These are phyloP conservation scores for Helicorthomorpha holstii DNA, from an alignment of 1,140 invertebrate genomes.

Conservation along the genomic window DNA sequence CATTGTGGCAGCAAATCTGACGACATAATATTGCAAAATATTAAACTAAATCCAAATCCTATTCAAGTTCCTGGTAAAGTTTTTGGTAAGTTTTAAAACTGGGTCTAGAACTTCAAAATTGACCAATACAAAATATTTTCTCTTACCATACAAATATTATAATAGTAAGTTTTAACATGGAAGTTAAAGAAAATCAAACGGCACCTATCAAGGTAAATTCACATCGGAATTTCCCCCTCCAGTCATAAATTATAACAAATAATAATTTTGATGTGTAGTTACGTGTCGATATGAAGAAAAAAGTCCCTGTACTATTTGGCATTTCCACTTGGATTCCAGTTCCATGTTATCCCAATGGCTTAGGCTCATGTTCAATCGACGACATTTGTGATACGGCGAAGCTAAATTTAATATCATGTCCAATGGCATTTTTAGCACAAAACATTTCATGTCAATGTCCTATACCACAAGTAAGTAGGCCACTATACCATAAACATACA, in stretches of 20 bases:
- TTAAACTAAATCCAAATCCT: not conserved
- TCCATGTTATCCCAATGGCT: not conserved
- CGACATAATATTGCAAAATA: not conserved
- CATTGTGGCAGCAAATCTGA: not conserved
- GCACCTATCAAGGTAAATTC: not conserved
- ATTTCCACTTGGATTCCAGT: not conserved
- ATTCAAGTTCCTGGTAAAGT: not conserved
- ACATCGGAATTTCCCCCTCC: too few species aligned
- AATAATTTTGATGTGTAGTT: not conserved
- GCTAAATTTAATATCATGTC: not conserved
- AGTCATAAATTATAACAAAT: not conserved
- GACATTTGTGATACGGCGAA: not conserved
- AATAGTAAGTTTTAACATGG: not conserved
- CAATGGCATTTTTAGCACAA: not conserved
- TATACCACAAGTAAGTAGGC: not conserved
- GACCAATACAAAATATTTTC: too few species aligned
- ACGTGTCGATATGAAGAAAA: not conserved
- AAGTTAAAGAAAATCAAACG: not conserved
- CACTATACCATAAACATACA: not conserved
- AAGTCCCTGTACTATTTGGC: not conserved
- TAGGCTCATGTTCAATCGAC: not conserved
- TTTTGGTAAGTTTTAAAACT: too few species aligned
- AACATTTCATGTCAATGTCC: slow-evolving; percentile 1
- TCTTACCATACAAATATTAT: too few species aligned
- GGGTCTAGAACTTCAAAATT: too few species aligned